These are phyloP conservation scores for Monarcha castaneiventris DNA, from an alignment of 2,113 vertebrate species.

Conservation along the genomic window DNA sequence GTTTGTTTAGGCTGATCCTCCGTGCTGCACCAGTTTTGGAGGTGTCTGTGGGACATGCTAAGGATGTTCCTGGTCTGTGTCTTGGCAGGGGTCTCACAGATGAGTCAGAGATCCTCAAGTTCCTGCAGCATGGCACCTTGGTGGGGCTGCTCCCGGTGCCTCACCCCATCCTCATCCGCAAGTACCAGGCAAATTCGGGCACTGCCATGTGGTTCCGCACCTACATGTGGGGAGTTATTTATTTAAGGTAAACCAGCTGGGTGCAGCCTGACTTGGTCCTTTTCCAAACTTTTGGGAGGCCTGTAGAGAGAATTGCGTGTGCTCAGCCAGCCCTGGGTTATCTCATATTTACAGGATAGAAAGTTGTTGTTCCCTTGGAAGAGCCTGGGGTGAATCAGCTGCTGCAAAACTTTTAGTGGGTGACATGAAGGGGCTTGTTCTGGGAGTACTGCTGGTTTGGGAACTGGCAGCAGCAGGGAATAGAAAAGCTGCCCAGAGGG, in stretches of 20 bases:
- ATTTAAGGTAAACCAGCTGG: slow-evolving; percentile 84
- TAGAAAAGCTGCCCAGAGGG: not conserved
- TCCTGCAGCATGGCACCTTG: slow-evolving; percentile 95
- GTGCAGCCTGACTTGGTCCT: not conserved
- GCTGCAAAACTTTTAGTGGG: not conserved
- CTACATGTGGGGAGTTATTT: slow-evolving; percentile 99
- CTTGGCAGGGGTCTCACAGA: slow-evolving; percentile 89
- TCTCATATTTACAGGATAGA: not conserved
- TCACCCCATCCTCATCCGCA: slow-evolving; percentile 97
- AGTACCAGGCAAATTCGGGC: slow-evolving; percentile 97
- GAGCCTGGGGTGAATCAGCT: not conserved
- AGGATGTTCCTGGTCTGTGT: not conserved
- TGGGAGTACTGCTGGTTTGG: not conserved
- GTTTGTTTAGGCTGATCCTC: not conserved
- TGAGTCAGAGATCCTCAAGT: slow-evolving; percentile 95
- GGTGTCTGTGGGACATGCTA: not conserved
- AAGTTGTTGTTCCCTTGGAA: not conserved
- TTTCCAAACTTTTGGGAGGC: not conserved
- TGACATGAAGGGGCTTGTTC: not conserved
- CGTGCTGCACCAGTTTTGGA: not conserved
- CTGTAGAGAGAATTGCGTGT: not conserved
- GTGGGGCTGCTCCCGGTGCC: slow-evolving; percentile 95
- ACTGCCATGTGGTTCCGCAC: slow-evolving; percentile 99
- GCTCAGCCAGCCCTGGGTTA: not conserved
- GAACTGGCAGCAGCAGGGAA: not conserved